phyloP scores from a whole-genome alignment of 1,140 invertebrate species.

The Batillaria attramentaria region DNA sequence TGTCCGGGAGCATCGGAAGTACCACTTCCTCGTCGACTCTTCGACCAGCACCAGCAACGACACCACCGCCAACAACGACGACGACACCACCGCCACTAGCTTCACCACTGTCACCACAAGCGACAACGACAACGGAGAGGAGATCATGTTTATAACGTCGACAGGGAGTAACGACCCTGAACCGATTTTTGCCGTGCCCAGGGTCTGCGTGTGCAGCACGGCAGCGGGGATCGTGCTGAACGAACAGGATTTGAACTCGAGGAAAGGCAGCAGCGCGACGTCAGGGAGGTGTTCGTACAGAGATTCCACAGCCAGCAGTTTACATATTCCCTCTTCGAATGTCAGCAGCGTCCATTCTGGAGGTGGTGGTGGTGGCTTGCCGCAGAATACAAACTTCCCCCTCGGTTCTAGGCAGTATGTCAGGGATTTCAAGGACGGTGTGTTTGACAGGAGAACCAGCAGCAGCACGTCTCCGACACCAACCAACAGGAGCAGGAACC shows the following conservation, averaged over 20 bases:
- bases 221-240: too few species aligned
- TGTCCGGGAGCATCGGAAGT: constrained; percentile 22
- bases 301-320: too few species aligned
- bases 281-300: too few species aligned
- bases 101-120: constrained; percentile 32
- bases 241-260: too few species aligned
- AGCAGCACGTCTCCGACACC: not conserved
- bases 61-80: constrained; percentile 27
- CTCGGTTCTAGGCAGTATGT: too few species aligned
- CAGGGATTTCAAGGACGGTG: too few species aligned
- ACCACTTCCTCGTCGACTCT: constrained; percentile 30
- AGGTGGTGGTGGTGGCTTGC: too few species aligned
- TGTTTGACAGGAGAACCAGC: not conserved
- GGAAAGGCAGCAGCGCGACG: too few species aligned
- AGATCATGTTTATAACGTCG: not conserved
- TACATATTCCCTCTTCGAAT: too few species aligned
- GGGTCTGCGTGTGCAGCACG: constrained; percentile 1
- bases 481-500: not conserved
- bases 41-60: constrained; percentile 29
- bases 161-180: not conserved
- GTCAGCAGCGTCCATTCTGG: too few species aligned
- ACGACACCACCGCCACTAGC: constrained; percentile 32
- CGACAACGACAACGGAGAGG: constrained; percentile 25
- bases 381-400: too few species aligned
- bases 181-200: constrained; percentile 29